A percentile compares a stretch with the other conserved stretches of the same genome.
Evolutionary conservation across 2,888 invertebrate species (phyloP).

Genomic region (Phania funesta): DNA sequence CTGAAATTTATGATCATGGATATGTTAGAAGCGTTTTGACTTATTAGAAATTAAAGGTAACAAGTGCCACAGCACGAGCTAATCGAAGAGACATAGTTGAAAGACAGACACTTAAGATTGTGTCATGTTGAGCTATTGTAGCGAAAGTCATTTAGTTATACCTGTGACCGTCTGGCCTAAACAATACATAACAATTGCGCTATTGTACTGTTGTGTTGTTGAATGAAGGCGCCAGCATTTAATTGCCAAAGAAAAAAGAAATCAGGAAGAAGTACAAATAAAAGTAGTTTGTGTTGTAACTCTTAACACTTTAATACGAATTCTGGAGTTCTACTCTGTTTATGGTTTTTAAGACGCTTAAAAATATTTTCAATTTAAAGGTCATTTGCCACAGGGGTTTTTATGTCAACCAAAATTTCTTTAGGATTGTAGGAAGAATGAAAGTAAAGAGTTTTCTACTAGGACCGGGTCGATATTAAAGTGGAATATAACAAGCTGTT

Average conservation of each 20-base stretch:
- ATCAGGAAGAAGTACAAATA: not conserved
- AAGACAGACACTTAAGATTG: slow-evolving; percentile 19
- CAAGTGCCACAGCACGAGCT: slow-evolving; percentile 33
- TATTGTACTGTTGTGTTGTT: slow-evolving; percentile 65
- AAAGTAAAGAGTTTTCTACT: slow-evolving; percentile 1
- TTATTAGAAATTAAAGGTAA: slow-evolving; percentile 44
- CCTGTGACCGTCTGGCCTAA: slow-evolving; percentile 51
- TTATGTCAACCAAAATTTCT: not conserved
- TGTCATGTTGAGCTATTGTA: slow-evolving; percentile 61
- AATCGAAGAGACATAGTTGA: not conserved
- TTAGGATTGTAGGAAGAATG: not conserved
- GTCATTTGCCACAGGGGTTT: not conserved
- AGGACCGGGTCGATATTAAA: no score
- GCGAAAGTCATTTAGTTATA: slow-evolving; percentile 45
- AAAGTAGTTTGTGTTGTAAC: not conserved
- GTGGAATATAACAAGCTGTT: no score
- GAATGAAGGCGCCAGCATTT: slow-evolving; percentile 74
- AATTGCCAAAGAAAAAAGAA: slow-evolving; percentile 68
- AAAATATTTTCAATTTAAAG: not conserved
- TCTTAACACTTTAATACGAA: not conserved
- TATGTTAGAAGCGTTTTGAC: slow-evolving; percentile 35
- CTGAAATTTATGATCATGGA: slow-evolving; percentile 47
- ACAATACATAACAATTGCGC: slow-evolving; percentile 66
- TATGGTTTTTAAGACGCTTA: slow-evolving; percentile 8
- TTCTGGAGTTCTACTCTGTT: not conserved